A percentile compares a stretch with the other conserved stretches of the same genome.
phyloP scores from a whole-genome alignment of 2,113 vertebrate genomes.

The Scalopus aquaticus region DNA sequence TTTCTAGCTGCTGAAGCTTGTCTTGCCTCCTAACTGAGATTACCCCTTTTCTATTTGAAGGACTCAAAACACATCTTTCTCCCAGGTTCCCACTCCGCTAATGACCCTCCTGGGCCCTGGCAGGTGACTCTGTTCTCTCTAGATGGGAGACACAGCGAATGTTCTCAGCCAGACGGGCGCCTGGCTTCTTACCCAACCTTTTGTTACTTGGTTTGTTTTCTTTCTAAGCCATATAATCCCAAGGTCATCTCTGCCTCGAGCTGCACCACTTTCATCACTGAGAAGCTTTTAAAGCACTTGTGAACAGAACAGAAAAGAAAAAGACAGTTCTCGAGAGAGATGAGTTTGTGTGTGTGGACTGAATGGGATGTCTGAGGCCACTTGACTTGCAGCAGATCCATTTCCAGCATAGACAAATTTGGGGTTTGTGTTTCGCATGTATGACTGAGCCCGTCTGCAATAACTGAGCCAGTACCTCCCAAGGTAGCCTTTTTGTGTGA shows the following conservation, averaged over 20 bases:
- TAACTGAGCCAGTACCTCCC: background rate
- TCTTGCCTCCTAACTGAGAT: too few relatives aligned
- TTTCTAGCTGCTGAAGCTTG: background rate
- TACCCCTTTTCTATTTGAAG: background rate
- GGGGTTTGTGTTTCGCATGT: background rate
- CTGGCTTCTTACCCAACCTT: background rate
- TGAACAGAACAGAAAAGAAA: background rate
- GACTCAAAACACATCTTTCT: background rate
- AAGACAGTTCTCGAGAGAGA: background rate
- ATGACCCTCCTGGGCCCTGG: background rate
- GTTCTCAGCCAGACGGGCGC: background rate
- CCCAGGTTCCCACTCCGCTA: background rate
- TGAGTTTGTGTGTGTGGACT: background rate
- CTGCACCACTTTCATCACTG: background rate
- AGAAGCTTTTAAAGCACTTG: constrained; percentile 20
- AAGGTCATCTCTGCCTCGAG: background rate
- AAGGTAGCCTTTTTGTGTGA: background rate
- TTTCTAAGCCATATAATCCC: background rate
- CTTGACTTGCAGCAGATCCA: background rate
- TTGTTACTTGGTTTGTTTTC: background rate
- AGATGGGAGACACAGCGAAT: background rate
- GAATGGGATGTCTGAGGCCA: background rate
- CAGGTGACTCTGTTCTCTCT: background rate
- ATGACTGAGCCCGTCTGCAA: background rate
- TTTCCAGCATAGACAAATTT: background rate